Conservation (phyloP, 2,113 vertebrate genomes). For the Psittacus erithacus region DNA sequence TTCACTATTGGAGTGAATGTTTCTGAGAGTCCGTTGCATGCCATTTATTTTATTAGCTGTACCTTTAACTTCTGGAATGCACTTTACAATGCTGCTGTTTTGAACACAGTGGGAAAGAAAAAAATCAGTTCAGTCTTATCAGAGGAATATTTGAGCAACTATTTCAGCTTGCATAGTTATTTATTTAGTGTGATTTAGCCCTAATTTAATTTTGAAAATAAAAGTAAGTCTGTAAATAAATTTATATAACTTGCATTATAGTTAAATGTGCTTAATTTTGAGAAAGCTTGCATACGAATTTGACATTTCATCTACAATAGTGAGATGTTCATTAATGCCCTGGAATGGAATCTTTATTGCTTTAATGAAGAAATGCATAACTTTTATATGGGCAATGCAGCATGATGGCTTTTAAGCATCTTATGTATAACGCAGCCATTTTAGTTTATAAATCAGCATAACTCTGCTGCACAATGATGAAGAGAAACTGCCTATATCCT, state of each 20-base stretch:
- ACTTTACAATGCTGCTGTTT: not conserved
- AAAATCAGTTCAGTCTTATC: not conserved
- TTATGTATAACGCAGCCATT: not conserved
- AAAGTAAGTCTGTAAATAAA: not conserved
- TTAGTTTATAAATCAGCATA: not conserved
- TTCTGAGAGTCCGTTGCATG: not conserved
- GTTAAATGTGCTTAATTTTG: not conserved
- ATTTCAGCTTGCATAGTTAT: not conserved
- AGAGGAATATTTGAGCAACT: not conserved
- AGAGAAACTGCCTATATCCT: accelerated
- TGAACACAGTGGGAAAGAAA: not conserved
- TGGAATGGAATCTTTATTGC: not conserved
- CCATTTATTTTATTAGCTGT: not conserved
- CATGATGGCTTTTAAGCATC: not conserved
- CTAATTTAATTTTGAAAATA: not conserved
- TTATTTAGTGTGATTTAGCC: not conserved
- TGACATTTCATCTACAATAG: not conserved
- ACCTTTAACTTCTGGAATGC: constrained; percentile 20
- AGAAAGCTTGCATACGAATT: not conserved
- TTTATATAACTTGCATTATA: not conserved
- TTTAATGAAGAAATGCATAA: not conserved
- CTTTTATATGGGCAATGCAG: not conserved
- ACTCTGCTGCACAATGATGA: not conserved
- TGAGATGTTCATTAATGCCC: not conserved
- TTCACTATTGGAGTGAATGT: not conserved